Evolutionary conservation across 2,113 vertebrate species (phyloP).

Genomic region (Copsychus sechellarum): DNA sequence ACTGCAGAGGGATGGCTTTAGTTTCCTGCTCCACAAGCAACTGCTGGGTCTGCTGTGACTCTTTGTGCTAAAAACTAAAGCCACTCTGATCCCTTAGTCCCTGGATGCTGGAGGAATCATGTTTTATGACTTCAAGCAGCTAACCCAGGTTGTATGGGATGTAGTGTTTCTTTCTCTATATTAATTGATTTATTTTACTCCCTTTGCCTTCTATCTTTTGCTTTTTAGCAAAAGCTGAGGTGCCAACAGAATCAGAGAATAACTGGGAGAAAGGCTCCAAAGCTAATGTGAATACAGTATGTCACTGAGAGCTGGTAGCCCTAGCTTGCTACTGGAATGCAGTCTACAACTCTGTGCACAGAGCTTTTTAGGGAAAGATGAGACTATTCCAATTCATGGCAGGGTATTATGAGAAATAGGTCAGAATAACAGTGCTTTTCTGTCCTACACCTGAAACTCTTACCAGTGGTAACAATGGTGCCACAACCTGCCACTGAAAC

Average conservation of each 20-base stretch:
- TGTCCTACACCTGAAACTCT: slow-evolving; percentile 66
- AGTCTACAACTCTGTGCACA: not conserved
- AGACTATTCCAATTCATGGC: not conserved
- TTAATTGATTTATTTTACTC: not conserved
- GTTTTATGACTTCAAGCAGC: not conserved
- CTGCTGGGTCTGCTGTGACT: not conserved
- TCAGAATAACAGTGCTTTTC: not conserved
- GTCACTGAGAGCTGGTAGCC: not conserved
- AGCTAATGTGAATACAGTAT: not conserved
- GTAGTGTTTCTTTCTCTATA: not conserved
- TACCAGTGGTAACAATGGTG: slow-evolving; percentile 28
- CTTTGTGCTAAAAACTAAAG: not conserved
- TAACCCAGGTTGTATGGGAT: not conserved
- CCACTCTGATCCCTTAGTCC: not conserved
- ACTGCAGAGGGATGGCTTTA: not conserved
- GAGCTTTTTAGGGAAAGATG: not conserved
- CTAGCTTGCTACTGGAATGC: not conserved
- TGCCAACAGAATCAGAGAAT: not conserved
- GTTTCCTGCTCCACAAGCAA: not conserved
- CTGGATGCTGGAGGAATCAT: not conserved
- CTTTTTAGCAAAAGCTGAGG: not conserved
- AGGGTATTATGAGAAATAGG: not conserved
- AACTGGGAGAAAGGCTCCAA: not conserved
- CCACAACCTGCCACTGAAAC: slow-evolving; percentile 73
- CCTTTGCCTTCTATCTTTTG: not conserved